Evolutionary conservation across 2,113 vertebrate species (phyloP).

Genomic region (Cryptoleucopteryx plumbea): DNA sequence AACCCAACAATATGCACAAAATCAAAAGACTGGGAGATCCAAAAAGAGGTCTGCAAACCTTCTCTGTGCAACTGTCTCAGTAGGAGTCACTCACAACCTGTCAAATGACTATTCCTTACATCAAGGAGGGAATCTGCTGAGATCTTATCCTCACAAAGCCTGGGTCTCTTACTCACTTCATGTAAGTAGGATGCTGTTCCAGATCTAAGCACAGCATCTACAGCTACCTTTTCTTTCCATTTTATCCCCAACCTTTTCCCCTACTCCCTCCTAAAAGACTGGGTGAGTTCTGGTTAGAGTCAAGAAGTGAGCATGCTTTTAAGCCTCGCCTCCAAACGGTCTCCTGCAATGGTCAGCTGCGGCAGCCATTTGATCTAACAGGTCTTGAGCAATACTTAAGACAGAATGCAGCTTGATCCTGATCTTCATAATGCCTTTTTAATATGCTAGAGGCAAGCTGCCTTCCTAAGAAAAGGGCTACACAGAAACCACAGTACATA

Average conservation of each 20-base stretch:
- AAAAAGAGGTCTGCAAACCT: neutral
- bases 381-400: neutral
- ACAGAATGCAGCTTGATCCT: neutral
- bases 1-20: neutral
- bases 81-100: neutral
- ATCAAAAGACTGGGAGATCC: neutral
- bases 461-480: neutral
- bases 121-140: neutral
- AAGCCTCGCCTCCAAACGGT: neutral
- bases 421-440: neutral
- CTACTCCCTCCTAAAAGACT: neutral
- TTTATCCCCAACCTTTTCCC: neutral
- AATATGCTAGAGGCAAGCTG: neutral
- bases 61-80: neutral
- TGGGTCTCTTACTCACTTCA: neutral
- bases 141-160: neutral
- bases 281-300: neutral
- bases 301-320: neutral
- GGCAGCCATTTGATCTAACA: neutral
- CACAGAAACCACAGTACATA: fast-evolving
- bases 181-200: neutral
- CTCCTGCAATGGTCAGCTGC: neutral
- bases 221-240: neutral
- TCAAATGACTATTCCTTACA: neutral
- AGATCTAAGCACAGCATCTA: neutral